Conservation (phyloP, 2,797 vertebrate genomes). For the Micrastur ruficollis region DNA sequence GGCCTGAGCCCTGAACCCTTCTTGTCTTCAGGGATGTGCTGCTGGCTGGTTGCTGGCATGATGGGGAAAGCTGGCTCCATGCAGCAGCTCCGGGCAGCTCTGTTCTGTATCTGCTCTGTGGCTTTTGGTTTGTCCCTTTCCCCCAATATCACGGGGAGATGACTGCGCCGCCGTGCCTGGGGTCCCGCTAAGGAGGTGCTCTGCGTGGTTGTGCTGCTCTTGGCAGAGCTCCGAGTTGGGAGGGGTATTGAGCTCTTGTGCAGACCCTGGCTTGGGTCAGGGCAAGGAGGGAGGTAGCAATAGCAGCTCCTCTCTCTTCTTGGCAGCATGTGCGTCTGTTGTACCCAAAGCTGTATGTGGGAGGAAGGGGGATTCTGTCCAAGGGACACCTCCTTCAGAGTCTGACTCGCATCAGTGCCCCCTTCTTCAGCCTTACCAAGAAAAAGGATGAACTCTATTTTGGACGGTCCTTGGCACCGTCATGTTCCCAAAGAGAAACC, state of each 20-base stretch:
- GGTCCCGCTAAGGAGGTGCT: neutral
- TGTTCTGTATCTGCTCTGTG: neutral
- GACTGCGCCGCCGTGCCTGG: neutral
- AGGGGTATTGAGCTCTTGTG: neutral
- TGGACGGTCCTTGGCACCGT: neutral
- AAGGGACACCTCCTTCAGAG: neutral
- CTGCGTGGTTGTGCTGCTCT: neutral
- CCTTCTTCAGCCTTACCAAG: neutral
- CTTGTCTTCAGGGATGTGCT: neutral
- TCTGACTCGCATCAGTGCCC: neutral
- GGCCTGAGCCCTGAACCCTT: neutral
- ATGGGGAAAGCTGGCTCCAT: neutral
- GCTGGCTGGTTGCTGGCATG: neutral
- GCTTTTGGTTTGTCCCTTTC: neutral
- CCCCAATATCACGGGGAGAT: fast-evolving
- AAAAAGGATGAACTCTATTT: neutral
- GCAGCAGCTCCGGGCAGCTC: neutral
- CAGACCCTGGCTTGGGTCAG: neutral
- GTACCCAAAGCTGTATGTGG: neutral
- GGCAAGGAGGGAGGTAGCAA: neutral
- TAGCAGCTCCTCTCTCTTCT: neutral
- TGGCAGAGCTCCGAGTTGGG: neutral
- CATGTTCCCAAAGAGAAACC: neutral
- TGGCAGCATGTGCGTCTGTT: neutral
- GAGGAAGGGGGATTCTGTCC: neutral